These are phyloP conservation scores for Xenopus borealis DNA, from an alignment of 2,113 vertebrate genomes.

Conservation along the genomic window DNA sequence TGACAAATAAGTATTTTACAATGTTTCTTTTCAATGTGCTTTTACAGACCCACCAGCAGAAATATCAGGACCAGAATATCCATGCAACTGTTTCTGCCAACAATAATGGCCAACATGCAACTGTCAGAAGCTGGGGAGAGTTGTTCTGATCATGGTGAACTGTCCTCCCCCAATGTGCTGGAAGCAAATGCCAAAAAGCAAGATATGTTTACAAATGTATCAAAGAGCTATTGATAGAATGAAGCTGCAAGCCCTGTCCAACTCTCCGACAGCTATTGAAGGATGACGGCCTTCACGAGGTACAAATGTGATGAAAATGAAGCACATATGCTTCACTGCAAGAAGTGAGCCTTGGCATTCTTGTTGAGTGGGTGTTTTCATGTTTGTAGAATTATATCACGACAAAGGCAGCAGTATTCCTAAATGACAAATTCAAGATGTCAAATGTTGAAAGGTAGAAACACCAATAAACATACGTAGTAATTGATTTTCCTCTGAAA, in stretches of 20 bases:
- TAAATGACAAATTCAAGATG: constrained; percentile 3
- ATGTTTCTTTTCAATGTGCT: background rate
- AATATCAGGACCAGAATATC: constrained; percentile 17
- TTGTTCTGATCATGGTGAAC: constrained; percentile 15
- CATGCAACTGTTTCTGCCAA: constrained; percentile 11
- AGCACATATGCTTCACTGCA: background rate
- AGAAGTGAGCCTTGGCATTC: constrained; percentile 13
- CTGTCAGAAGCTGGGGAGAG: constrained; percentile 14
- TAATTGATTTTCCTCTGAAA: background rate
- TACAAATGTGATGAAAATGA: constrained; percentile 11
- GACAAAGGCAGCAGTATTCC: background rate
- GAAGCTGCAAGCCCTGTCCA: constrained; percentile 7
- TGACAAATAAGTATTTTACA: too few relatives aligned
- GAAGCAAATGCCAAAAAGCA: constrained; percentile 11
- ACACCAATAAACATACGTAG: background rate
- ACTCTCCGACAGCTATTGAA: constrained; percentile 27
- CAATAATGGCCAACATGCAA: constrained; percentile 25
- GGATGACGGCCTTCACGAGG: background rate
- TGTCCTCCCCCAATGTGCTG: constrained; percentile 3
- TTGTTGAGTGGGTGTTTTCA: background rate
- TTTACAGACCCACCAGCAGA: constrained; percentile 2
- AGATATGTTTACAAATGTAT: constrained; percentile 20
- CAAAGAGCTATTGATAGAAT: constrained; percentile 32
- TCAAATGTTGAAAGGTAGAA: background rate
- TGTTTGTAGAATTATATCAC: background rate